Evolutionary conservation across 2,888 invertebrate species (phyloP), one percentile per base, ranked within the genome.

Genomic region (Mechanitis messenoides): DNA sequence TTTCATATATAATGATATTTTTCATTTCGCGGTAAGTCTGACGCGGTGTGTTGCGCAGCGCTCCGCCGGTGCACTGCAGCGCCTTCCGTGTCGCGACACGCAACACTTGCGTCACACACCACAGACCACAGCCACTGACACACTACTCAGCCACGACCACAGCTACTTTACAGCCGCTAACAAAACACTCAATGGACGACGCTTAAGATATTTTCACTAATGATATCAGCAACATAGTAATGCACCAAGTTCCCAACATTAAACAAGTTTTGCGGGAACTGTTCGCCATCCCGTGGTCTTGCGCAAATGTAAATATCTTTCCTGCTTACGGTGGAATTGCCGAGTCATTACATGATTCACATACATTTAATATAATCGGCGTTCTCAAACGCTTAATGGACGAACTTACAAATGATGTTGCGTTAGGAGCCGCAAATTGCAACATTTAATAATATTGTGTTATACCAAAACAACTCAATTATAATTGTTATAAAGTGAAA

Each of bases 31-130:
- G 60, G 9, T 61, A 56, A 60, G 64, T 59, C 69, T 59, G 64
- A 66, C 63, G 64, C 57, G 62, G 65, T 69, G 65, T 60, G 61
- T 70, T 69, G 67, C 68, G 69, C 68, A 76, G 77, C 85, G 86
- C 83, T 87, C 87, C 78, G 85, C 83, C 87, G 85, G 82, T 84
- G 87, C 84, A 87, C 78, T 87, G 83, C 76, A 79, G 71, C 74
- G 80, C 78, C 87, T 88, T 88, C 88, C 88, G 87, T 77, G 80
- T 87, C 79, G 77, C 71, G 78, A 79, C 83, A 62, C 60, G 64
- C 64, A 64, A 66, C 56, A 50, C 47, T 64, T 64, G 62, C 64
- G 42, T 58, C 60, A 62, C 56, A 12, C 38, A 62, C 62, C 62
- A 56, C 62, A 59, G 46, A 28, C 53, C 56, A 45, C 57, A 56